Evolutionary conservation across 2,797 vertebrate genomes (phyloP), one percentile per base, ranked within the genome.

Genomic region (Gastrophryne carolinensis): DNA sequence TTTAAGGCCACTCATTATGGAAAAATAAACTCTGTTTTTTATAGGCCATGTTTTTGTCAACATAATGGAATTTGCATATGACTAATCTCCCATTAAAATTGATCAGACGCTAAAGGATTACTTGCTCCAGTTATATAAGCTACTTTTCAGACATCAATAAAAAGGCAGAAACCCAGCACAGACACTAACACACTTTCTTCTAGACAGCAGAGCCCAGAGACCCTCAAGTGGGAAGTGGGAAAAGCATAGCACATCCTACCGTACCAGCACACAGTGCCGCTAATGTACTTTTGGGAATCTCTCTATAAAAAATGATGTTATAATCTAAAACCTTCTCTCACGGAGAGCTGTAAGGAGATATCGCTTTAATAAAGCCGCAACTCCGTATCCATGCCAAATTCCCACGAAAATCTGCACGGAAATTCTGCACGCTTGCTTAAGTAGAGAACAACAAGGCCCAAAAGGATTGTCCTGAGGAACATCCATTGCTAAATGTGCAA

Each of bases 211-310:
- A 66, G 62, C 23, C 52, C 3, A 41, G 62, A 56, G 72, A 49
- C 17, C 13, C 27, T 13, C 44, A 68, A 34, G 29, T 1, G 23
- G 11, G 32, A 68, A 50, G 65, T 54, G 65, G 50, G 37, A 68
- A 68, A 53, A 54, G 65, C 65, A 35, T 56, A 27, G 7, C 50
- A 29, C 65, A 37, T 17, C 4, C 12, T 49, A 67, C 23, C 10
- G 62, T 49, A 17, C 17, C 27, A 57, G 21, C 21, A 34, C 62
- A 66, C 29, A n/a, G 2, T 12, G 6, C 63, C 53, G 17, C 17
- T 60, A 58, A 75, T 58, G 53, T 39, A 75, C 64, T 60, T 52
- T 4, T 30, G 73, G 63, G 73, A 68, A 61, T 68, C 54, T 60
- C 63, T 35, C 23, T 21, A 3, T 15, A 52, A 32, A 61, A 52